Evolutionary conservation across 2,888 invertebrate genomes (phyloP), one percentile per base, ranked within the genome.

Genomic region (Litoditis marina): DNA sequence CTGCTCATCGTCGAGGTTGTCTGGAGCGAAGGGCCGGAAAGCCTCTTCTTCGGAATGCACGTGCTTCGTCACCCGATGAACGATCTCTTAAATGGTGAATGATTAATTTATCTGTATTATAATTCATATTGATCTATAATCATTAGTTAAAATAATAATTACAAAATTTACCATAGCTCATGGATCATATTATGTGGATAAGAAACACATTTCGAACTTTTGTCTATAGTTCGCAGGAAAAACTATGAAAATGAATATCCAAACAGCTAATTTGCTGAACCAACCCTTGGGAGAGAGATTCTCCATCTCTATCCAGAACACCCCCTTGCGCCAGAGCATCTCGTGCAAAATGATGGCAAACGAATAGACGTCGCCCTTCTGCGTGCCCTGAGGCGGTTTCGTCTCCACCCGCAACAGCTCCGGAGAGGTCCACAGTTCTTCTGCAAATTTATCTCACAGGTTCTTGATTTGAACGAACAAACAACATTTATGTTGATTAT

Each of bases 361-460:
- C 46, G 93, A 92, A 84, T 94, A 94, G n/a, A 94, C 90, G 82
- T 94, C 94, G 27, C 91, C 94, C 84, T 71, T 71, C 49, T 73
- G 76, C 13, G 76, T 69, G 11, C 74, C 77, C 50, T 59, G 65
- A 32, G 68, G 64, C 2, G 82, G 80, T 7, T 68, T 58, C 34
- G 88, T 87, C 30, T 87, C 85, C 85, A 88, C 87, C 60, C 90
- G 87, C 49, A 94, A 87, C 22, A 94, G 84, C 84, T 94, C 94
- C 0, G 94, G 94, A 0, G 93, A 89, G 0, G 93, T 93, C 94
- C 94, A 94, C 36, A 94, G 85, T 77, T 90, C 88, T 82, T 89
- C 94, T 94, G 83, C 39, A 83, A 69, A 39, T n/a, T n/a, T n/a
- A n/a, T n/a, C n/a, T n/a, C n/a, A n/a, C n/a, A n/a, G n/a, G n/a